Percentiles rank a stretch among this genome's conserved stretches.
These are phyloP conservation scores for Neoascia interrupta DNA, from an alignment of 2,888 invertebrate genomes.

Conservation along the genomic window DNA sequence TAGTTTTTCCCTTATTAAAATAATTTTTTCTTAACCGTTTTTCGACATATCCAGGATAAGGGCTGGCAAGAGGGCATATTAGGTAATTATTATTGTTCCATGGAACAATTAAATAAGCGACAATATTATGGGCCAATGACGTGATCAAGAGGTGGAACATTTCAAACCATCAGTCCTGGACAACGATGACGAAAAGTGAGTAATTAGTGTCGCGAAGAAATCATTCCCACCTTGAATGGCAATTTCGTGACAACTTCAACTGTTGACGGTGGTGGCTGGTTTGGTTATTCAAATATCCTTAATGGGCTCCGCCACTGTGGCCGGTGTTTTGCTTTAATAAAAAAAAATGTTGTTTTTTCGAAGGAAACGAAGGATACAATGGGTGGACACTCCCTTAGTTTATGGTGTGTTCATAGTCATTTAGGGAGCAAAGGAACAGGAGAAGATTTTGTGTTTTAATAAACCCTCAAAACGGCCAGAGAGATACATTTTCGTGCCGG, in stretches of 20 bases:
- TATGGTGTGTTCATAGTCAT: constrained; percentile 29
- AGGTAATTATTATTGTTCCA: neutral
- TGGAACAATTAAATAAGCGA: constrained; percentile 6
- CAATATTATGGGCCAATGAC: constrained; percentile 53
- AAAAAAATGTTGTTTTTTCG: neutral
- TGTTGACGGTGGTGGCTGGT: constrained; percentile 41
- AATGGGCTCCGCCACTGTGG: constrained; percentile 11
- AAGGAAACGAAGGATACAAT: constrained; percentile 9
- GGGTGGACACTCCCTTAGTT: constrained; percentile 53
- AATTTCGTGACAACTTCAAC: constrained; percentile 61
- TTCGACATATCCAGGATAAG: too few relatives aligned
- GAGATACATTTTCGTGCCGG: constrained; percentile 3
- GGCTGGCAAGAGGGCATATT: too few relatives aligned
- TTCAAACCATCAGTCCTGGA: constrained; percentile 6
- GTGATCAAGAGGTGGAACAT: constrained; percentile 30
- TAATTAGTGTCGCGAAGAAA: constrained; percentile 62
- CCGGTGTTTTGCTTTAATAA: constrained; percentile 29
- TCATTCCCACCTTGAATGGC: constrained; percentile 59
- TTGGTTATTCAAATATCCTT: constrained; percentile 61
- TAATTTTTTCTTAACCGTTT: too few relatives aligned
- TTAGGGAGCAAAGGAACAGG: constrained; percentile 1
- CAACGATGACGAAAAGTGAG: constrained; percentile 41
- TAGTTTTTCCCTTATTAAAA: too few relatives aligned
- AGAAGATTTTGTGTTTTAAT: constrained; percentile 10
- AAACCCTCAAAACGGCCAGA: neutral